These are phyloP conservation scores for Porites lobata DNA, from an alignment of 92 coral and sea anemone genomes.

Conservation along the genomic window DNA sequence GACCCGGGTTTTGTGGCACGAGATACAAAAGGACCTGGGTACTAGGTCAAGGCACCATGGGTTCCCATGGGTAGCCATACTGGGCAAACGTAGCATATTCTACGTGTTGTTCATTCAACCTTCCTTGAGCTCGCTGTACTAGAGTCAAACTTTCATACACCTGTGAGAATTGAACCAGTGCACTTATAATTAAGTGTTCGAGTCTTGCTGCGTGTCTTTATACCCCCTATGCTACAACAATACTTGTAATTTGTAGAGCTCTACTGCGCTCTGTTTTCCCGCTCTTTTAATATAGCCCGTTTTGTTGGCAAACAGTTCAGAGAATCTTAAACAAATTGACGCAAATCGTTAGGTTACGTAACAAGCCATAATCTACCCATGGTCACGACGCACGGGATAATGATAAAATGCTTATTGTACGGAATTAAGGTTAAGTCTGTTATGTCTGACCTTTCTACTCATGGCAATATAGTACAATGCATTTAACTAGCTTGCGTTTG, in stretches of 20 bases:
- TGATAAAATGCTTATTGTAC: not conserved
- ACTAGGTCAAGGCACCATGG: no score
- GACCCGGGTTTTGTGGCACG: no score
- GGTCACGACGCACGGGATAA: not conserved
- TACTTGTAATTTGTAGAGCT: not conserved
- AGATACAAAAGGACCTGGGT: no score
- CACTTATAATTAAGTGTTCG: no score
- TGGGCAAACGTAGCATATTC: no score
- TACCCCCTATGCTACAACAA: no score
- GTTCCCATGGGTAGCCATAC: no score
- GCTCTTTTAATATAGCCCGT: not conserved
- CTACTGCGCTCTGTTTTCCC: not conserved
- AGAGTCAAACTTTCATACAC: no score
- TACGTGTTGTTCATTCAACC: no score
- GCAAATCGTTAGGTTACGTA: slow-evolving; percentile 13
- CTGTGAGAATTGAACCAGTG: no score
- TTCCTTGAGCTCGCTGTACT: no score
- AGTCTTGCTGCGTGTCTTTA: no score
- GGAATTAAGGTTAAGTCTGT: not conserved
- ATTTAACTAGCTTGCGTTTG: not conserved
- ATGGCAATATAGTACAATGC: slow-evolving; percentile 23
- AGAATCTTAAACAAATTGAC: slow-evolving; percentile 26
- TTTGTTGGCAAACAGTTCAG: slow-evolving; percentile 13
- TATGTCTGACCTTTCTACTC: not conserved
- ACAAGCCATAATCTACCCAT: not conserved